A percentile compares a stretch with the other conserved stretches of the same genome.
Conservation (phyloP, 2,888 invertebrate species). For the Branchellion lobata region DNA sequence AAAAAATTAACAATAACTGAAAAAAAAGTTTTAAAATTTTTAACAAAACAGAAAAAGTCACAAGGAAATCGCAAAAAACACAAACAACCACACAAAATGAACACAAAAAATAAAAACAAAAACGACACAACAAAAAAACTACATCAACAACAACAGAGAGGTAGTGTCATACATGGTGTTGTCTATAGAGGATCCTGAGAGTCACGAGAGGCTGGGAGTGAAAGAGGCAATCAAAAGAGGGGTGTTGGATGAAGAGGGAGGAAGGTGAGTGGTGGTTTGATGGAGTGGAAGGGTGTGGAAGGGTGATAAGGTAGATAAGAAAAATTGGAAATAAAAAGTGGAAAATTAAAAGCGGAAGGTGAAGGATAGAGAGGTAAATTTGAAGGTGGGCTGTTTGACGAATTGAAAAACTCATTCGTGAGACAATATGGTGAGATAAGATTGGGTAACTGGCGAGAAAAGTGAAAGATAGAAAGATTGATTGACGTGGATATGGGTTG, state of each 20-base stretch:
- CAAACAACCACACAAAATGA: too few species aligned
- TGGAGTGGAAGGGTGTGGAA: conserved; percentile 43
- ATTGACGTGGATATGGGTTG: too few species aligned
- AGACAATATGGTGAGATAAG: too few species aligned
- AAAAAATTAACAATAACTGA: too few species aligned
- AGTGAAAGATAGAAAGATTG: too few species aligned
- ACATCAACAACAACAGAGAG: conserved; percentile 47
- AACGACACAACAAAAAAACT: background rate
- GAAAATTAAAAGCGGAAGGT: conserved; percentile 10
- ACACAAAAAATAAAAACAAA: background rate
- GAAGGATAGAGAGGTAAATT: background rate
- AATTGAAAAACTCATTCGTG: too few species aligned
- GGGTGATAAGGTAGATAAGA: conserved; percentile 48
- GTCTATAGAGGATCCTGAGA: conserved; percentile 49
- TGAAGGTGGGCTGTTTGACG: too few species aligned
- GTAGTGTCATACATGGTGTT: conserved; percentile 50
- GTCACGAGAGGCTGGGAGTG: conserved; percentile 46
- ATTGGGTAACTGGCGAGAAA: too few species aligned
- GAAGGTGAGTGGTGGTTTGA: conserved; percentile 18
- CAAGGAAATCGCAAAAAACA: too few species aligned
- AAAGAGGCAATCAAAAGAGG: conserved; percentile 49
- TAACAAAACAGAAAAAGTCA: too few species aligned
- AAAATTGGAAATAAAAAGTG: conserved; percentile 48
- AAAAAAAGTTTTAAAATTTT: too few species aligned
- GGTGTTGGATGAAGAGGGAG: conserved; percentile 48